Evolutionary conservation across 2,888 invertebrate species (phyloP), one percentile per base, ranked within the genome.

Genomic region (Stegophylla sp.): DNA sequence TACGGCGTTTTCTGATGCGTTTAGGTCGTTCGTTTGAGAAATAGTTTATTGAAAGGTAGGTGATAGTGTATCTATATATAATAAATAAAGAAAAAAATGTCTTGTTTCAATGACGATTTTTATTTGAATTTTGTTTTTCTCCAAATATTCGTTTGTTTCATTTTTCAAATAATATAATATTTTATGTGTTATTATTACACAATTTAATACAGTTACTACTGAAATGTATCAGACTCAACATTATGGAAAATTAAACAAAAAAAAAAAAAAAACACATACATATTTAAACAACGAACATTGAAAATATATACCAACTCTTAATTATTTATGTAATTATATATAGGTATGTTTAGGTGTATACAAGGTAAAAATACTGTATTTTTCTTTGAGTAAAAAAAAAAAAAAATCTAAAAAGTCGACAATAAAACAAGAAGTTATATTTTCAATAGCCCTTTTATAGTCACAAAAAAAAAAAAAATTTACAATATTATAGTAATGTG

Each of bases 281-380:
- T 13, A 53, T 51, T 53, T 23, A 76, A 76, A 77, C 45, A 69
- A 69, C 13, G 20, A 26, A 77, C 67, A 28, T 76, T 76, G 66
- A 59, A 76, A 76, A 59, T 73, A 64, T 45, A 45, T 77, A 77
- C 67, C 56, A 45, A 69, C 67, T 59, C 20, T 67, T 77, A 69
- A 69, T 43, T 53, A 66, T 41, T 66, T n/a, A 23, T 20, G 53
- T 63, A 15, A 51, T 48, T 63, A 43, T 56, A 63, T 73, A 56
- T 51, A 74, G 48, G 51, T 5, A 17, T 20, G 17, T 59, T 26
- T 26, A 43, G 43, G 51, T 43, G 45, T 66, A 66, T 51, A 51
- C 41, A 53, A 41, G 41, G 64, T 76, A 43, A 76, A 66, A 76
- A 76, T 76, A 53, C 66, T 64, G 41, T 43, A 15, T 51, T 63